These are phyloP conservation scores for Melinopterus prodromus DNA, from an alignment of 2,888 invertebrate genomes.

Conservation along the genomic window DNA sequence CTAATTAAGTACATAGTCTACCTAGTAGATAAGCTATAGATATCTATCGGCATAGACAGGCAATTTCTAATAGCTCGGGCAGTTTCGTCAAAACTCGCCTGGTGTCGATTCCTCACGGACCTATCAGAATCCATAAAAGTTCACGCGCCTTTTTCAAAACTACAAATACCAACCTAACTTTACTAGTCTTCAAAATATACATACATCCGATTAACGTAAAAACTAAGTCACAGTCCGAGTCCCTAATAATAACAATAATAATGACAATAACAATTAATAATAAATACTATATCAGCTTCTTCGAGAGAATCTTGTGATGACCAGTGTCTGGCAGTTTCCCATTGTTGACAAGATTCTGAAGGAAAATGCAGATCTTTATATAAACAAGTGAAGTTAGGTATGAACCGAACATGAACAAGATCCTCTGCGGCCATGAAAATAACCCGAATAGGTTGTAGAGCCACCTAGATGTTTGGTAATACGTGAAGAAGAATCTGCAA, in stretches of 20 bases:
- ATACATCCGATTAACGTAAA: neutral
- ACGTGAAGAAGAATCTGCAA: slow-evolving; percentile 49
- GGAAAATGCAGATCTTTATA: slow-evolving; percentile 27
- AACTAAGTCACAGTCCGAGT: neutral
- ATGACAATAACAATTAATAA: slow-evolving; percentile 5
- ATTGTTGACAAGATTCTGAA: slow-evolving; percentile 34
- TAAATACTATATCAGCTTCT: slow-evolving; percentile 29
- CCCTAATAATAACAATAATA: neutral
- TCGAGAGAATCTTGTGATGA: slow-evolving; percentile 32
- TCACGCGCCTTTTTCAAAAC: too few relatives aligned
- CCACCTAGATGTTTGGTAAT: slow-evolving; percentile 49
- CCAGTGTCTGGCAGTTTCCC: slow-evolving; percentile 27
- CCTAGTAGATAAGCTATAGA: too few relatives aligned
- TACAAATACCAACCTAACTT: too few relatives aligned
- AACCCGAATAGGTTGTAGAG: slow-evolving; percentile 49
- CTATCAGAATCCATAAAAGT: too few relatives aligned
- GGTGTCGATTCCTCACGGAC: too few relatives aligned
- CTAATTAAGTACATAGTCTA: too few relatives aligned
- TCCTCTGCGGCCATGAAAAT: slow-evolving; percentile 44
- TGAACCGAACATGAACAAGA: slow-evolving; percentile 29
- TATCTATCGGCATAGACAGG: too few relatives aligned
- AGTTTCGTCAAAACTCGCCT: too few relatives aligned
- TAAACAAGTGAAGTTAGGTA: slow-evolving; percentile 27
- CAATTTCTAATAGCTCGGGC: too few relatives aligned
- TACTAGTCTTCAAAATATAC: too few relatives aligned